Base-by-base conservation (phyloP, 1,140 invertebrate genomes). In the Cydia strobilella region DNA sequence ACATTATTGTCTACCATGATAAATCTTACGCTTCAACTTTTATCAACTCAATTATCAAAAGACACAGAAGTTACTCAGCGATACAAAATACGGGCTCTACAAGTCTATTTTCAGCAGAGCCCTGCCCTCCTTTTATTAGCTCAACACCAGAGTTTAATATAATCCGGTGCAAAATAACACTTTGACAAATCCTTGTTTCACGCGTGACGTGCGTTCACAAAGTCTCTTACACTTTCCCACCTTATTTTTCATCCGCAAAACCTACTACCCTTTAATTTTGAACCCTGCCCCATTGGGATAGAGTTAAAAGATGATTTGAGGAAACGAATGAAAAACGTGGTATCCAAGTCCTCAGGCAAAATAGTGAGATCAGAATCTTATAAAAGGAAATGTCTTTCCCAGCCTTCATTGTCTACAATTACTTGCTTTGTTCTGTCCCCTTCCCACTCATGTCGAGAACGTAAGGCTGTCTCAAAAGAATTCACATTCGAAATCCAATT, bases 381-480 rank as follows among this genome's bases (percentile, higher is more conserved):
- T 85, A 88, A 87, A 88, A 89, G 86, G 86, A 89, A 82, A 89
- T 83, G 89, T 90, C 89, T 90, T 90, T 90, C 89, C 87, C 87
- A 90, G 89, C 82, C 84, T 81, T 86, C 83, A 89, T 90, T 90
- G 89, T 90, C 89, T 90, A 90, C 89, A 90, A 86, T 90, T 89
- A 89, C 86, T 88, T 88, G 84, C 86, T 84, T 87, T 88, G 78
- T 85, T 66, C 74, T 69, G 45, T 87, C 86, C 77, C 78, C 75
- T 62, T 85, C 81, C 75, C 59, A 54, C 81, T 23, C 42, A 74
- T 35, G 13, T 18, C 18, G 23, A 31, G 6, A 6, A 76, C 4
- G 12, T 71, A 59, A 72, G 73, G 86, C 82, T 76, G 74, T 65
- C 20, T 87, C 78, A 13, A 25, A 72, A 20, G 75, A 27, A 65